Percentiles rank a stretch among this genome's conserved stretches.
Conservation (phyloP, 2,797 vertebrate genomes). For the Emys orbicularis region DNA sequence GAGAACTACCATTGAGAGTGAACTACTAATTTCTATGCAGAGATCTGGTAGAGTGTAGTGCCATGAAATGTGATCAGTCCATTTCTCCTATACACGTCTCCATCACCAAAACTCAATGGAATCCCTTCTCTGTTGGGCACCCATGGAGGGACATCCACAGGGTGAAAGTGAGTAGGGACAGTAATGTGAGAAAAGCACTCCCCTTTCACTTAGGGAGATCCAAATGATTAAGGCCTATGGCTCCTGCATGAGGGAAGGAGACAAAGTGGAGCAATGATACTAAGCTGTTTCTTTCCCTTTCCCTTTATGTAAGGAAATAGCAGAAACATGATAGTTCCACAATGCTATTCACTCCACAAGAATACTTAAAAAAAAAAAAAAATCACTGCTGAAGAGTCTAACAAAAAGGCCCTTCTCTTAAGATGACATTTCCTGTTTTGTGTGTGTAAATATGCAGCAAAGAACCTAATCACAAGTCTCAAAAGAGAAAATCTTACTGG, state of each 20-base stretch:
- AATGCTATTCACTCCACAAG: neutral
- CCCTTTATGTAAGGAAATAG: neutral
- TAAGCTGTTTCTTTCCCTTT: neutral
- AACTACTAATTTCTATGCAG: neutral
- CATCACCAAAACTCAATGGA: neutral
- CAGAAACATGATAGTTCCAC: neutral
- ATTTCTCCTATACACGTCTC: neutral
- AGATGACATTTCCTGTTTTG: neutral
- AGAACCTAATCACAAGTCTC: neutral
- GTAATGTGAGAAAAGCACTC: neutral
- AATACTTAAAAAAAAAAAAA: neutral
- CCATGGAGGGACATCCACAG: neutral
- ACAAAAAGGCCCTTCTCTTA: neutral
- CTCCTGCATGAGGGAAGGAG: too few relatives aligned
- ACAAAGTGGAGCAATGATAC: neutral
- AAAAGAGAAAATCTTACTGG: neutral
- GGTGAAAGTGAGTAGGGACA: neutral
- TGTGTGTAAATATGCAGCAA: neutral
- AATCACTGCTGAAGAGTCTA: neutral
- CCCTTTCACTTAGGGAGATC: neutral
- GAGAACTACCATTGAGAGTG: neutral
- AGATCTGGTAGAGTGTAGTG: neutral
- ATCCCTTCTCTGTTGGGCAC: neutral
- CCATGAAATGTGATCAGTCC: neutral
- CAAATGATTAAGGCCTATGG: neutral